Conservation (phyloP, 2,113 vertebrate genomes). For the Athene noctua region DNA sequence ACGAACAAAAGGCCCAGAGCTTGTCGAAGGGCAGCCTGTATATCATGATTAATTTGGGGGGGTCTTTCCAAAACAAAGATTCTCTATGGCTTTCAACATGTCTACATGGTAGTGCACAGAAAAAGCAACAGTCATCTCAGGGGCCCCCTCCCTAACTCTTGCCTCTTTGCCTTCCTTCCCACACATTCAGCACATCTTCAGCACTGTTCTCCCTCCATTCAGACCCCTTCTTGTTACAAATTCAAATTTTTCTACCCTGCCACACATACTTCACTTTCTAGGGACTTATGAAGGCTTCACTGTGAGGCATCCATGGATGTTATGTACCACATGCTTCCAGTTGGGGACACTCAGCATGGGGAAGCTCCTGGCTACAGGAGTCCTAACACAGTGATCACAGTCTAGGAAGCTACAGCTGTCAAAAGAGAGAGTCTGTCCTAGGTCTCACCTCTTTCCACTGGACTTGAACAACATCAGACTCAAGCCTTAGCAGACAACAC, state of each 20-base stretch:
- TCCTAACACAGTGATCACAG: neutral
- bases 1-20: neutral
- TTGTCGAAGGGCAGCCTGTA: neutral
- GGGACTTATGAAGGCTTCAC: neutral
- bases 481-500: neutral
- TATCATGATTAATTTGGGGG: neutral
- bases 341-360: fast-evolving
- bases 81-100: neutral
- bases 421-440: neutral
- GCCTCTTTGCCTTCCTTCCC: neutral
- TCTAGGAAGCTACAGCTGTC: neutral
- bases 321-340: fast-evolving
- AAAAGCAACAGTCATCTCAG: neutral
- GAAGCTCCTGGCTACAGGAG: neutral
- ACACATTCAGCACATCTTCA: neutral
- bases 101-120: conserved; percentile 18
- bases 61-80: conserved; percentile 29
- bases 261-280: neutral
- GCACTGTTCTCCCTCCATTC: neutral
- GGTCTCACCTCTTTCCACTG: neutral
- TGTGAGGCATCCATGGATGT: neutral
- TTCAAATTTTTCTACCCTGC: neutral
- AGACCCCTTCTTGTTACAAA: neutral
- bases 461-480: neutral
- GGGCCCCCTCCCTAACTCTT: neutral